Base-by-base conservation (phyloP, 2,113 vertebrate species). In the Turnix velox region DNA sequence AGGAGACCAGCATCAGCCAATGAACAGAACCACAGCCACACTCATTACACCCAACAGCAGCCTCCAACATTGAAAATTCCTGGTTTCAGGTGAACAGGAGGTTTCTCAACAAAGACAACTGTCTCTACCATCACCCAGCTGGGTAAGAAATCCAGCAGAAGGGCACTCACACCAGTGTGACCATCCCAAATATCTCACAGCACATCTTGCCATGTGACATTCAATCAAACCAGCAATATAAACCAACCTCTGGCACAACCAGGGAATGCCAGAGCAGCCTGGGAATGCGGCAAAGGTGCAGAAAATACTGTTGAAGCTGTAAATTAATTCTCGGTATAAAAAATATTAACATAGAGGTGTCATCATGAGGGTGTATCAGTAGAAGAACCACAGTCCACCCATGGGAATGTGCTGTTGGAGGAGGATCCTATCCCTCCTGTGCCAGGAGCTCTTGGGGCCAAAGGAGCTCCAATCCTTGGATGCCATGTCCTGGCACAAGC, bases 201-300 rank as follows among this genome's bases (percentile, higher is more conserved):
- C 16, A 13, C 59, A 18, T 18, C 66, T n/a, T 2, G 1, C 87
- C 30, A 13, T 1, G 0, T 14, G 25, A 4, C 3, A 17, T 2
- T 16, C 30, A 35, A 28, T 43, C 57, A 17, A 39, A 43, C 28
- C 51, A 43, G 57, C 1, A 61, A 45, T 0, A 22, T 55, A 58
- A 39, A 79, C 8, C 39, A 52, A 16, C 1, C 46, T 58, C 48
- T 4, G 54, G 79, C 66, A 78, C 39, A 33, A 30, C 25, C 52
- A 49, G 8, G 51, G n/a, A n/a, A n/a, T 59, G 83, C 33, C 49
- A 40, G 4, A 1, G 35, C n/a, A 63, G 80, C 45, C 45, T 20
- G 12, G 15, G 33, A 54, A 45, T 25, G 20, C 27, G 24, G 16
- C 13, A 35, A 33, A 66, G 24, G 31, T 13, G 25, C 2, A 3